Evolutionary conservation across 2,888 invertebrate species (phyloP), one percentile per base, ranked within the genome.

Genomic region (Phengaris arion): DNA sequence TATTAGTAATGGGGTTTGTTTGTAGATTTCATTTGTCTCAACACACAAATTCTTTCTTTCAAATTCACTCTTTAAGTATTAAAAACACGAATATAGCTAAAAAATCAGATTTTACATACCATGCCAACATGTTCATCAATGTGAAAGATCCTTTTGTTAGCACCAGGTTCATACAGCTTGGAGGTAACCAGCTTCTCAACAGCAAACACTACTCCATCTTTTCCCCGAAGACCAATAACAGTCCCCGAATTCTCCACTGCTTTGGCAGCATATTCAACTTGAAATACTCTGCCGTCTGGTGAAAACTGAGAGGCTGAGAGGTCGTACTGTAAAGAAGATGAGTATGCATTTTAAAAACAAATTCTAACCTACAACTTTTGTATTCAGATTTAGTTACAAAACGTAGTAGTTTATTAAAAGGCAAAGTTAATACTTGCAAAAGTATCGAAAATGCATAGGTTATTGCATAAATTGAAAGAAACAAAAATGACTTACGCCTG

Each of bases 281-380:
- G 99, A 91, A 99, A 99, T 55, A 99, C 99, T 82, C 99, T 95
- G 10, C 99, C 99, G 89, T 99, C 99, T 3, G 99, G 99, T 2
- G 99, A 99, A 93, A 99, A 99, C 94, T 99, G 99, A 68, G 99
- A 99, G n/a, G 99, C 99, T 77, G 99, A 99, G 84, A 99, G 95
- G 95, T 99, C 99, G 89, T 99, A 99, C 98, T 99, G 90, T 75
- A 95, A 94, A 80, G 73, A 92, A 52, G 76, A 80, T 82, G 81
- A 82, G 68, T 81, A 80, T 74, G 81, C 83, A 84, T 52, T 75
- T 76, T 76, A 77, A 69, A 8, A 22, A 7, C 7, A 69, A 48
- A 51, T n/a, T 13, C 74, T 77, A 80, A 78, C 77, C 77, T 79
- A 22, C 22, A 52, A 75, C 9, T 51, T 8, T 10, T 12, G 6